phyloP scores from a whole-genome alignment of 2,888 invertebrate genomes.

The Eustalomyia histrio region DNA sequence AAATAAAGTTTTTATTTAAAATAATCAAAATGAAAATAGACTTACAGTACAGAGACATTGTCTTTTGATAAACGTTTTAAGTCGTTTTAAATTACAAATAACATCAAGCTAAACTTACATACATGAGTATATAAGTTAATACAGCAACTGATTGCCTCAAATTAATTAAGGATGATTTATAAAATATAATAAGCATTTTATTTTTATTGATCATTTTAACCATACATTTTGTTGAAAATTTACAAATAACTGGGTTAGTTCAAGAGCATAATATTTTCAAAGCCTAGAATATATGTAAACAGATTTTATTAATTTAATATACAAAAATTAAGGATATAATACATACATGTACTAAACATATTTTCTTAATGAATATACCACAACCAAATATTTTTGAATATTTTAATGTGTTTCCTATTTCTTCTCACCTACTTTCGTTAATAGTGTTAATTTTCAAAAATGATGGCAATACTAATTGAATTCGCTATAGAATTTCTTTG shows the following conservation, averaged over 20 bases:
- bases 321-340: no score
- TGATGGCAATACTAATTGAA: no score
- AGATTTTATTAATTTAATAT: not conserved
- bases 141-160: not conserved
- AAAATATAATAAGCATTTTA: not conserved
- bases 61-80: not conserved
- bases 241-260: not conserved
- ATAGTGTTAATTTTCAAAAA: no score
- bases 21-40: not conserved
- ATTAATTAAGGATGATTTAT: not conserved
- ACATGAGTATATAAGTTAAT: not conserved
- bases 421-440: no score
- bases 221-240: not conserved
- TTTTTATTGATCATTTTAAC: not conserved
- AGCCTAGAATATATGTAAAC: not conserved
- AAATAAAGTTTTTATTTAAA: conserved; percentile 23
- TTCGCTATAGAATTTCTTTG: no score
- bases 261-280: not conserved
- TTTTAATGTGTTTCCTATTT: no score
- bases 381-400: no score
- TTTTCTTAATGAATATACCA: no score
- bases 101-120: not conserved
- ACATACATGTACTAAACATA: no score
- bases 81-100: not conserved
- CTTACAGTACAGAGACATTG: conserved; percentile 28